Conservation (phyloP, 2,888 invertebrate genomes). For the Scelioninae gen. 2 region DNA sequence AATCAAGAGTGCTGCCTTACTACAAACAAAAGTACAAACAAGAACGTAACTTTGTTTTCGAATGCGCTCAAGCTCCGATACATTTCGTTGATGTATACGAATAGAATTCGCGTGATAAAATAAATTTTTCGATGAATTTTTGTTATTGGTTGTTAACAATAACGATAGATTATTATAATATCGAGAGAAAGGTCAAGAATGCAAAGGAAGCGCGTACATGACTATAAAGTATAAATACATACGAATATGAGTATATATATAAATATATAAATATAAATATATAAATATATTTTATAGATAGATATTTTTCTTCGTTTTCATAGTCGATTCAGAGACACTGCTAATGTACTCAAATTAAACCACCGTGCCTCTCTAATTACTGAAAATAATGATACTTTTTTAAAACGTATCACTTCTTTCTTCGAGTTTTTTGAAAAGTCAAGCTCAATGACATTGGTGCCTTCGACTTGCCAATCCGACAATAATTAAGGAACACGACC, state of each 20-base stretch:
- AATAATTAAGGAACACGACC: constrained; percentile 70
- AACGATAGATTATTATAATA: constrained; percentile 41
- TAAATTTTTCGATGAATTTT: constrained; percentile 36
- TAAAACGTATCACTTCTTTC: constrained; percentile 61
- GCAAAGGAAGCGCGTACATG: constrained; percentile 54
- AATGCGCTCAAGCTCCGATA: constrained; percentile 37
- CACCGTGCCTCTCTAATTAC: constrained; percentile 70
- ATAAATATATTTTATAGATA: constrained; percentile 62
- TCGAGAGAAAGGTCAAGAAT: constrained; percentile 42
- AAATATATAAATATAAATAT: constrained; percentile 52
- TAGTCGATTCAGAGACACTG: constrained; percentile 65
- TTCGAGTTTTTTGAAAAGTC: constrained; percentile 54
- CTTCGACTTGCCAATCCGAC: constrained; percentile 73
- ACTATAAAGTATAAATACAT: constrained; percentile 57
- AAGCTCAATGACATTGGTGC: constrained; percentile 73
- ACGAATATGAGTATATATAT: constrained; percentile 51
- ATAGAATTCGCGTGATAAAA: constrained; percentile 35
- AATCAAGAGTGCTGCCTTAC: constrained; percentile 33
- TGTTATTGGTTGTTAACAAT: constrained; percentile 48
- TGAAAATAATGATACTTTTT: constrained; percentile 61
- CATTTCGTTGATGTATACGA: constrained; percentile 45
- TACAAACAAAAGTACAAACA: constrained; percentile 50
- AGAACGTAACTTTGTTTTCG: constrained; percentile 15
- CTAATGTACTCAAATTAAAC: constrained; percentile 66
- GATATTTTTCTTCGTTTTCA: constrained; percentile 51